These are phyloP conservation scores for Agriopis marginaria DNA, from an alignment of 2,888 invertebrate species.

Conservation along the genomic window DNA sequence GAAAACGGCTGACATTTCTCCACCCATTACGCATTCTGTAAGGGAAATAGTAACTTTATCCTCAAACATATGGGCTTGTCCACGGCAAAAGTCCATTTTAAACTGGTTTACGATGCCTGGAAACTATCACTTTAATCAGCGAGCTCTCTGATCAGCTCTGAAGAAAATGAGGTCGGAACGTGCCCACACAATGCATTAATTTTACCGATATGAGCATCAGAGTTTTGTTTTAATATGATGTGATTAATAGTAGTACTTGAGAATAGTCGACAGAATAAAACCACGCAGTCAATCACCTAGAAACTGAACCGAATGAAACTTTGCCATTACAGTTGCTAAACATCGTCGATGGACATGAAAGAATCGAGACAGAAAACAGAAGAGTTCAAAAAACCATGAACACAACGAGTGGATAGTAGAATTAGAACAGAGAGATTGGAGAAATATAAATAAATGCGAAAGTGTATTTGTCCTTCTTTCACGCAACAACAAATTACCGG, in stretches of 20 bases:
- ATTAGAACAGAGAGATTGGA: too few relatives aligned
- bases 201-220: too few relatives aligned
- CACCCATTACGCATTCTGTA: neutral
- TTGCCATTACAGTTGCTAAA: too few relatives aligned
- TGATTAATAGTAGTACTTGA: neutral
- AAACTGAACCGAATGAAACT: too few relatives aligned
- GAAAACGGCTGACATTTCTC: neutral
- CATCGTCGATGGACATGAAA: too few relatives aligned
- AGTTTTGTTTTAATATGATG: neutral
- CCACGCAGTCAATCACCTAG: neutral
- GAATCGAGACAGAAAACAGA: too few relatives aligned
- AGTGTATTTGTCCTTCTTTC: too few relatives aligned
- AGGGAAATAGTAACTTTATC: constrained; percentile 22
- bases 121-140: constrained; percentile 24
- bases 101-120: constrained; percentile 36
- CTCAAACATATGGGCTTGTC: constrained; percentile 28
- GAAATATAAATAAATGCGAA: too few relatives aligned
- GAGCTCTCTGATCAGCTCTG: constrained; percentile 14
- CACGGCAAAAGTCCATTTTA: constrained; percentile 28
- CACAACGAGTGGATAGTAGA: too few relatives aligned
- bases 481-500: too few relatives aligned
- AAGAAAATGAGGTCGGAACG: constrained; percentile 5
- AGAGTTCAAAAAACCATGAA: too few relatives aligned
- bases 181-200: neutral
- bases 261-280: neutral